phyloP scores from a whole-genome alignment of 2,888 invertebrate genomes.

The Coelinius sp. region DNA sequence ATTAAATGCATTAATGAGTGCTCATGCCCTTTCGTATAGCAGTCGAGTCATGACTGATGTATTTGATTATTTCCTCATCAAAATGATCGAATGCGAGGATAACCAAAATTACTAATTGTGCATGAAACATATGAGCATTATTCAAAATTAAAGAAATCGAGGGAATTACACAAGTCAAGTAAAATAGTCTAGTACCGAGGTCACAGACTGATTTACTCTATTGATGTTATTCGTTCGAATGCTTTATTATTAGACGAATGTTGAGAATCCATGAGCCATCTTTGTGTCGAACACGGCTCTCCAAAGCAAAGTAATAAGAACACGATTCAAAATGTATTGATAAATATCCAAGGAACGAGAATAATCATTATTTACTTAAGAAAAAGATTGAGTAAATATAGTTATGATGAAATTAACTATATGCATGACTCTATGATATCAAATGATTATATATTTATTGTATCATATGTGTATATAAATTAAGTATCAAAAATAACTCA shows the following conservation, averaged over 20 bases:
- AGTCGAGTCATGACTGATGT: background rate
- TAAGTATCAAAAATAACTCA: conserved; percentile 42
- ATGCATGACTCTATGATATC: conserved; percentile 43
- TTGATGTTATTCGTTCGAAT: background rate
- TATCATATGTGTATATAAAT: conserved; percentile 57
- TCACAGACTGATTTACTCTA: conserved; percentile 17
- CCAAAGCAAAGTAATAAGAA: background rate
- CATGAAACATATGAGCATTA: background rate
- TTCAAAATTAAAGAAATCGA: background rate
- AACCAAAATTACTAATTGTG: background rate
- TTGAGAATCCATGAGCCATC: background rate
- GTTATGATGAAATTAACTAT: conserved; percentile 29
- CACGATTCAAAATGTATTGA: background rate
- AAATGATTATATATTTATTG: conserved; percentile 58
- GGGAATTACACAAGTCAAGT: background rate
- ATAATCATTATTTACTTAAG: background rate
- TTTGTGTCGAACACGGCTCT: background rate
- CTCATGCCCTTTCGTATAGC: too few relatives aligned
- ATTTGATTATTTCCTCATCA: background rate
- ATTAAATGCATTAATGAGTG: conserved; percentile 12
- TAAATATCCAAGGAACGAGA: background rate
- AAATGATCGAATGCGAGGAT: background rate
- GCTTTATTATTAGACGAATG: background rate
- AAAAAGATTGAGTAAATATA: background rate
- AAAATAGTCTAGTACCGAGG: background rate